These are phyloP conservation scores for Calonectris borealis DNA, from an alignment of 2,113 vertebrate genomes.

Conservation along the genomic window DNA sequence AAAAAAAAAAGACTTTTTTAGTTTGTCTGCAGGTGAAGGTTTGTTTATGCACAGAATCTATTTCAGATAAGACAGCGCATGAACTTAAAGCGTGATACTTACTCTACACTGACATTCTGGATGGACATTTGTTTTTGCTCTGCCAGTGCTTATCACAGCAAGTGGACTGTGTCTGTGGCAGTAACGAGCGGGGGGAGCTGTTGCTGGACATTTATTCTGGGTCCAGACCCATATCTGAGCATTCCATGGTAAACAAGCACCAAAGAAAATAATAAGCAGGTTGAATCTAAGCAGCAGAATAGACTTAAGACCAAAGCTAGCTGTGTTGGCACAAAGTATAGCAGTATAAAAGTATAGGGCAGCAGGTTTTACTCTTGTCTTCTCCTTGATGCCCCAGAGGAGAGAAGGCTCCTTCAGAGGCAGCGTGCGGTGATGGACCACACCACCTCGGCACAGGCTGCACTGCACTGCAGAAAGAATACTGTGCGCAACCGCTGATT, in stretches of 20 bases:
- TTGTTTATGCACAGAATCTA: fast-evolving
- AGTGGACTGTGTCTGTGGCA: fast-evolving
- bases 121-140: no score
- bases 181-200: fast-evolving
- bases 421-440: fast-evolving
- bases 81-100: not conserved
- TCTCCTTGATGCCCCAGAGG: not conserved
- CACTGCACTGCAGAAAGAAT: fast-evolving
- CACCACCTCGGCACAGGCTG: fast-evolving
- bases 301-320: not conserved
- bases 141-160: not conserved
- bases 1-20: no score
- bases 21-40: not conserved
- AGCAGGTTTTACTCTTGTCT: not conserved
- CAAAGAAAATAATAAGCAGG: not conserved
- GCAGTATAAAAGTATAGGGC: no score
- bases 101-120: not conserved
- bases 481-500: fast-evolving
- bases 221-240: fast-evolving
- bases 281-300: not conserved
- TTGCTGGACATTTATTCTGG: not conserved
- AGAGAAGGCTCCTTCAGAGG: not conserved
- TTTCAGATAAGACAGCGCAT: not conserved
- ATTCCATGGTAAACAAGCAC: not conserved
- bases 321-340: not conserved